A percentile compares a stretch with the other conserved stretches of the same genome.
Evolutionary conservation across 2,888 invertebrate genomes (phyloP).

Genomic region (Dryadula phaetusa): DNA sequence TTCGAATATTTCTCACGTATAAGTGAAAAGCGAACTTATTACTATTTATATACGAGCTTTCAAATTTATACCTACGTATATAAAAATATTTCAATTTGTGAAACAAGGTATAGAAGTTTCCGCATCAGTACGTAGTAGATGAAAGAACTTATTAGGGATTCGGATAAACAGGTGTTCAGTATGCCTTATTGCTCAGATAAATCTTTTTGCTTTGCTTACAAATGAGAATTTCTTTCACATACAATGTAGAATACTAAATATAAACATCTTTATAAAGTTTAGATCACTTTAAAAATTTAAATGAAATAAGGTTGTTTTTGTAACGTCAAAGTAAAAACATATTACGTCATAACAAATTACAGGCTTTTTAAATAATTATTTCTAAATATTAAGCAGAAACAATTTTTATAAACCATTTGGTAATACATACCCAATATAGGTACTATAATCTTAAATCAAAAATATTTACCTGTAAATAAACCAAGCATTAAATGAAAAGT

Average conservation of each 20-base stretch:
- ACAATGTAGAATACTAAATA: conserved; percentile 10
- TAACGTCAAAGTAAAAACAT: too few species aligned
- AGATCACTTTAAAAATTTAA: neutral
- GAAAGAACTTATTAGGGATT: conserved; percentile 22
- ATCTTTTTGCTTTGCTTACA: conserved; percentile 26
- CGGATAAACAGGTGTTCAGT: conserved; percentile 31
- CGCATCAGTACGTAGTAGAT: conserved; percentile 8
- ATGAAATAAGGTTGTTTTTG: neutral
- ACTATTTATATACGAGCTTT: too few species aligned
- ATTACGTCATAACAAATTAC: too few species aligned
- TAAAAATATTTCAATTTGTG: neutral
- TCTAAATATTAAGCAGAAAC: too few species aligned
- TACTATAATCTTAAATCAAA: neutral
- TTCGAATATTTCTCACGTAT: too few species aligned
- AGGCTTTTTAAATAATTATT: too few species aligned
- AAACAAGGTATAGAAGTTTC: conserved; percentile 9
- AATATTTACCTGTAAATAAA: neutral
- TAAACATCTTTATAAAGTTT: neutral
- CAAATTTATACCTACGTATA: too few species aligned
- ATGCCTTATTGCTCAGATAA: conserved; percentile 19
- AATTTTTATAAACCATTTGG: too few species aligned
- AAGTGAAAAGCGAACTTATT: too few species aligned
- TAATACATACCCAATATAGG: too few species aligned
- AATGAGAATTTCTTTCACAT: conserved; percentile 24
- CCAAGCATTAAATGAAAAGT: neutral